These are phyloP conservation scores for Penaeus monodon DNA, from an alignment of 2,888 invertebrate genomes.

Conservation along the genomic window DNA sequence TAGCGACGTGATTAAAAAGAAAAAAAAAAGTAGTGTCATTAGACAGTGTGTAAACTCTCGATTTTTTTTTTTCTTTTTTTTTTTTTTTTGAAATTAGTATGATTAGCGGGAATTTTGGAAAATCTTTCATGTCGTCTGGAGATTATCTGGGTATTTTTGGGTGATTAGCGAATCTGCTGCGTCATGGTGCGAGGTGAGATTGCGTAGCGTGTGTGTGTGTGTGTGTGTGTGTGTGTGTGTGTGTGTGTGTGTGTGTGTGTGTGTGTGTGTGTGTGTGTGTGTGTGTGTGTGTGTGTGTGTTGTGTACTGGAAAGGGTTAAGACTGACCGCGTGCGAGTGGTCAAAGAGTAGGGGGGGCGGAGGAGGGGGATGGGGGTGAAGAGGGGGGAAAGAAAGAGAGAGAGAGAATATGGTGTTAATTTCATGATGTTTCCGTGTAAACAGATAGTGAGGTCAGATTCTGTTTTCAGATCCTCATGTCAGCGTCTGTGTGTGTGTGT, in stretches of 20 bases:
- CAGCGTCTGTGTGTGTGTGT: too few species aligned
- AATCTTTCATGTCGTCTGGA: too few species aligned
- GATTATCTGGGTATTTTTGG: neutral
- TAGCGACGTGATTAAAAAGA: too few species aligned
- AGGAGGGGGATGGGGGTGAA: neutral
- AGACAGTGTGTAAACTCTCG: too few species aligned
- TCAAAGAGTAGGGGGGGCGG: neutral
- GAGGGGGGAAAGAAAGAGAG: neutral
- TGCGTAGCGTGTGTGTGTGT: neutral
- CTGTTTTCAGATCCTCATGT: too few species aligned
- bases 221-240: slow-evolving; percentile 2
- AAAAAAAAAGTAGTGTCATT: too few species aligned
- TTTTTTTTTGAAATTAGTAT: too few species aligned
- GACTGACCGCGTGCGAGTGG: neutral
- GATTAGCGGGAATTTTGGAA: too few species aligned
- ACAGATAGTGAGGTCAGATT: neutral
- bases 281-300: slow-evolving; percentile 21
- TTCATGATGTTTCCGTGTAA: neutral
- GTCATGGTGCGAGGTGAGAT: neutral
- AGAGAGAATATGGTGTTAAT: neutral
- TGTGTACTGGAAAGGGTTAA: neutral
- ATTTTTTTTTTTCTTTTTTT: too few species aligned
- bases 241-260: neutral
- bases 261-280: slow-evolving; percentile 33
- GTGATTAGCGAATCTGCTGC: neutral